phyloP scores from a whole-genome alignment of 1,140 invertebrate species.

The Trichonephila clavipes region DNA sequence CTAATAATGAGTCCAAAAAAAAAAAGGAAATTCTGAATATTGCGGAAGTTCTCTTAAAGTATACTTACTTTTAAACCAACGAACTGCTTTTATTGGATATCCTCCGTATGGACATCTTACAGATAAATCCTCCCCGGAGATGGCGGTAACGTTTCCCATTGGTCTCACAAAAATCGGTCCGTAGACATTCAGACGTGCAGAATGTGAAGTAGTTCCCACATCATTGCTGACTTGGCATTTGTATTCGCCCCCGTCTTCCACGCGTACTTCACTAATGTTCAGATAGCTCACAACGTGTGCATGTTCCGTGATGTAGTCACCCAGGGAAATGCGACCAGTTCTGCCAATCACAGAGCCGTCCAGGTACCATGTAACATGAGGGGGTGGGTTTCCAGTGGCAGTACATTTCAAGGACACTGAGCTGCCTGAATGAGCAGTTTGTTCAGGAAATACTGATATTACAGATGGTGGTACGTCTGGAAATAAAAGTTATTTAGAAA shows the following conservation, averaged over 20 bases:
- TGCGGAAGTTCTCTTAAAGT: neutral
- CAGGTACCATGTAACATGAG: constrained; percentile 95
- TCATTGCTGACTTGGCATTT: constrained; percentile 80
- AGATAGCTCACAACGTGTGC: constrained; percentile 81
- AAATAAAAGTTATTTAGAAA: neutral
- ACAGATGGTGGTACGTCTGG: constrained; percentile 78
- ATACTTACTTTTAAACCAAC: constrained; percentile 81
- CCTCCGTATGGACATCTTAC: constrained; percentile 79
- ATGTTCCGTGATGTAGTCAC: constrained; percentile 83
- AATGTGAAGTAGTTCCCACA: constrained; percentile 79
- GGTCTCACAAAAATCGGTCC: constrained; percentile 81
- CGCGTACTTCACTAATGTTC: constrained; percentile 80
- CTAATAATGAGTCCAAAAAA: too few species aligned
- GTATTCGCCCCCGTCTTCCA: constrained; percentile 81
- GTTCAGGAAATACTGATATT: constrained; percentile 82
- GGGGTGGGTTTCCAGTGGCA: constrained; percentile 94
- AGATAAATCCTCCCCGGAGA: constrained; percentile 80
- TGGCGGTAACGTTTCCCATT: constrained; percentile 82
- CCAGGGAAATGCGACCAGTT: constrained; percentile 82
- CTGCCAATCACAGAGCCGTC: constrained; percentile 84
- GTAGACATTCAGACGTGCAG: constrained; percentile 78
- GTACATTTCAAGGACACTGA: constrained; percentile 82
- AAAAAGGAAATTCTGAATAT: neutral
- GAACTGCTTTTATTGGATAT: constrained; percentile 80
- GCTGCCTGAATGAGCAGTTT: constrained; percentile 91